A percentile compares a stretch with the other conserved stretches of the same genome.
Conservation (phyloP, 2,113 vertebrate genomes). For the Gymnarchus niloticus region DNA sequence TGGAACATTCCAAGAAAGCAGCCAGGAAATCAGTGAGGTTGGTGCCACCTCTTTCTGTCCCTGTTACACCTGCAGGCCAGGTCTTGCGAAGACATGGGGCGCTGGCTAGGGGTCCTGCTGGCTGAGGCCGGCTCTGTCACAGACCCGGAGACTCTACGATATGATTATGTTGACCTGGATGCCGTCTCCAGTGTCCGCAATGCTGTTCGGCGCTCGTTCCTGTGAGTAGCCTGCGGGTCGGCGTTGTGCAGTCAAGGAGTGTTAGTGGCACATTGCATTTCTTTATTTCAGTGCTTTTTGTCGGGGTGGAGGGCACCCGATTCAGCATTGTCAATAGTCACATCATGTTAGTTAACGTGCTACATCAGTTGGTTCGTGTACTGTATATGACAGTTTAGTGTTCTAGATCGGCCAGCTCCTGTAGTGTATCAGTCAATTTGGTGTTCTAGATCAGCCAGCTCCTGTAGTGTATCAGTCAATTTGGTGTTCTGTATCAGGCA, state of each 20-base stretch:
- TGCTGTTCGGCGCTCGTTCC: constrained; percentile 87
- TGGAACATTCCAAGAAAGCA: too few species aligned
- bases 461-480: background rate
- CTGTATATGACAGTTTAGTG: background rate
- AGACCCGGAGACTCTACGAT: constrained; percentile 85
- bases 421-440: background rate
- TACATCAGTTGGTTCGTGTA: background rate
- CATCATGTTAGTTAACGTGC: background rate
- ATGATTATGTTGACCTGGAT: constrained; percentile 95
- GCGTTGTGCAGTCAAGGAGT: background rate
- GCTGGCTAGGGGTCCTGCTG: constrained; percentile 90
- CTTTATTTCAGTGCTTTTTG: background rate
- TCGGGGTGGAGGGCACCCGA: too few species aligned
- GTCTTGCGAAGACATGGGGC: constrained; percentile 86
- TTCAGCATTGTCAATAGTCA: background rate
- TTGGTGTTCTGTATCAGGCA: background rate
- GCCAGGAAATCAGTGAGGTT: constrained; percentile 13
- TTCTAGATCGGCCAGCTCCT: background rate
- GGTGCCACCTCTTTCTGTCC: background rate
- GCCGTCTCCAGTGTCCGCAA: constrained; percentile 87
- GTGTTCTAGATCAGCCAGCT: background rate
- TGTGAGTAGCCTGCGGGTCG: constrained; percentile 67
- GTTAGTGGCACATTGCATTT: background rate
- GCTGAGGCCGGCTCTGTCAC: constrained; percentile 77
- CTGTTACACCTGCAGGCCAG: constrained; percentile 63